Evolutionary conservation across 2,113 vertebrate species (phyloP), one percentile per base, ranked within the genome.

Genomic region (Neogobius melanostomus): DNA sequence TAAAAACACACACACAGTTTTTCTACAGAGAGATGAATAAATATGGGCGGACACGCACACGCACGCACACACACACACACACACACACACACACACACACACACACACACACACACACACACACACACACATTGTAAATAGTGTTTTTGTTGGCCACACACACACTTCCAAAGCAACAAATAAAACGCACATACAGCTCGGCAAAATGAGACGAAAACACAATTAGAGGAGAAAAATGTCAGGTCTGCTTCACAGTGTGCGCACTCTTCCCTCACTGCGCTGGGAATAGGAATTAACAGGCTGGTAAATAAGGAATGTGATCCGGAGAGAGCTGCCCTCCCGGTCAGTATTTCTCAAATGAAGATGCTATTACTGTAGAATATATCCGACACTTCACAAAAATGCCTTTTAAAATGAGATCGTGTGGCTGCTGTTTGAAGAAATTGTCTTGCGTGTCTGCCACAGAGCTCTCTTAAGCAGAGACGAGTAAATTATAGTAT

Each of bases 161-260:
- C 7, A 67, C 61, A 72, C 49, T 60, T 36, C 28, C 28, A 36
- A 36, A 66, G 49, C 57, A 77, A 82, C 62, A 64, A 64, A 64
- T 64, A 64, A 63, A 64, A 64, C 46, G 46, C 62, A 64, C 62
- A 64, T 48, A 46, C 45, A 3, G 62, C 77, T 69, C 77, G 70
- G 80, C 60, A 77, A 62, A 80, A 60, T 45, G 66, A 82, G 72
- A 75, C 51, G 76, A 84, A 88, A 88, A 83, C 78, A 83, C 82
- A 89, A 89, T 88, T 88, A 89, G 80, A 84, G 79, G 67, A 86
- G 85, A 90, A 76, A 88, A 84, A 89, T 86, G 82, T 85, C 82
- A 84, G 81, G 76, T 81, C 75, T 82, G 44, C 72, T 77, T 86
- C 81, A 75, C 45, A 76, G 81, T 59, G 77, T 72, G 79, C 57